Evolutionary conservation across 2,797 vertebrate species (phyloP).

Genomic region (Manis javanica): DNA sequence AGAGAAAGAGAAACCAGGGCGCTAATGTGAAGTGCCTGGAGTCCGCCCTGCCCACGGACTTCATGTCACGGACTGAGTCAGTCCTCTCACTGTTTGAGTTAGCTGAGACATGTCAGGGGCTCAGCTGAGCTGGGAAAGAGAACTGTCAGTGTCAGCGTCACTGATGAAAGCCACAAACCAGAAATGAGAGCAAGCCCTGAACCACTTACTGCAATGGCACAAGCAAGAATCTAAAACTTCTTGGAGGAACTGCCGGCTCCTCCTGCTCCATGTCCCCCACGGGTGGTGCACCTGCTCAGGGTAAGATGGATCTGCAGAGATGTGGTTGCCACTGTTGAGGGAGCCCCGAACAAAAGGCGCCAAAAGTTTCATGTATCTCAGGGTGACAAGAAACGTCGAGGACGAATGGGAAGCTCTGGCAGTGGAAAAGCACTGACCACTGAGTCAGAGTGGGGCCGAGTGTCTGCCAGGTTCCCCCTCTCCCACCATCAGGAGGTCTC

Average conservation of each 20-base stretch:
- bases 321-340: neutral
- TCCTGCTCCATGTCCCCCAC: neutral
- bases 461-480: neutral
- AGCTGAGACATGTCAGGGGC: neutral
- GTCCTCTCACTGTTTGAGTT: neutral
- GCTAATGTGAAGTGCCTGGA: fast-evolving
- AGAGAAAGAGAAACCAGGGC: neutral
- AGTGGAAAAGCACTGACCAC: neutral
- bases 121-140: neutral
- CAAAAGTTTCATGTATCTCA: neutral
- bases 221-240: neutral
- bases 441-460: neutral
- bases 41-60: neutral
- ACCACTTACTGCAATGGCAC: neutral
- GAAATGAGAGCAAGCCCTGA: neutral
- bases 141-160: neutral
- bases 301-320: neutral
- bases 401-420: too few species aligned
- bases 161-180: neutral
- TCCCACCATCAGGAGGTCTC: neutral
- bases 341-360: neutral
- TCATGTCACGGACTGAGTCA: neutral
- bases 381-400: too few species aligned
- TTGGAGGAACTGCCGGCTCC: too few species aligned
- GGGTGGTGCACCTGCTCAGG: too few species aligned